A percentile compares a stretch with the other conserved stretches of the same genome.
Conservation (phyloP, 2,888 invertebrate genomes). For the Parnassius mnemosyne region DNA sequence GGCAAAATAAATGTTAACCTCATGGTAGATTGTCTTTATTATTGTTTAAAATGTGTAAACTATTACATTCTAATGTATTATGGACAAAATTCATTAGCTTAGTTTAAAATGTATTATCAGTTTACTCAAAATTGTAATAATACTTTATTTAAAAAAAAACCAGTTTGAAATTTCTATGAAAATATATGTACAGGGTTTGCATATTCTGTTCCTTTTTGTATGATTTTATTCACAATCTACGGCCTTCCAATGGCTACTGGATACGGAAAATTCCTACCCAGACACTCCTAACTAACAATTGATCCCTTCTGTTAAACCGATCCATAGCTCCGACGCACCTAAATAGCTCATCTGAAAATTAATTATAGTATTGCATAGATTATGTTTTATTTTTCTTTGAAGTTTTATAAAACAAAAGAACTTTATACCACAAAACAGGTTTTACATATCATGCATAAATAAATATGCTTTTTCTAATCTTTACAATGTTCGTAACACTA, state of each 20-base stretch:
- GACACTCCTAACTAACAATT: constrained; percentile 24
- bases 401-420: constrained; percentile 12
- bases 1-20: constrained; percentile 28
- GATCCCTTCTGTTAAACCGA: constrained; percentile 32
- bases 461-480: constrained; percentile 22
- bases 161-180: constrained; percentile 1
- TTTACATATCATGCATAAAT: constrained; percentile 20
- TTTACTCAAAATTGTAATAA: constrained; percentile 1
- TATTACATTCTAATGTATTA: constrained; percentile 19
- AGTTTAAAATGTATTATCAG: constrained; percentile 5
- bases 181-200: constrained; percentile 15
- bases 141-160: constrained; percentile 6
- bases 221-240: constrained; percentile 20
- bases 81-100: constrained; percentile 1
- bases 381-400: constrained; percentile 8
- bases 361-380: constrained; percentile 52
- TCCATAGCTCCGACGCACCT: constrained; percentile 39
- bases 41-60: constrained; percentile 18
- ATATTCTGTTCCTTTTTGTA: constrained; percentile 19
- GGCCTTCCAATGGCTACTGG: constrained; percentile 24
- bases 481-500: constrained; percentile 15
- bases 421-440: constrained; percentile 19
- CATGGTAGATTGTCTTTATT: constrained; percentile 23
- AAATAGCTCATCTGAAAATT: constrained; percentile 59
- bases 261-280: constrained; percentile 25